Conservation (phyloP, 2,113 vertebrate genomes). For the Protobothrops mucrosquamatus region DNA sequence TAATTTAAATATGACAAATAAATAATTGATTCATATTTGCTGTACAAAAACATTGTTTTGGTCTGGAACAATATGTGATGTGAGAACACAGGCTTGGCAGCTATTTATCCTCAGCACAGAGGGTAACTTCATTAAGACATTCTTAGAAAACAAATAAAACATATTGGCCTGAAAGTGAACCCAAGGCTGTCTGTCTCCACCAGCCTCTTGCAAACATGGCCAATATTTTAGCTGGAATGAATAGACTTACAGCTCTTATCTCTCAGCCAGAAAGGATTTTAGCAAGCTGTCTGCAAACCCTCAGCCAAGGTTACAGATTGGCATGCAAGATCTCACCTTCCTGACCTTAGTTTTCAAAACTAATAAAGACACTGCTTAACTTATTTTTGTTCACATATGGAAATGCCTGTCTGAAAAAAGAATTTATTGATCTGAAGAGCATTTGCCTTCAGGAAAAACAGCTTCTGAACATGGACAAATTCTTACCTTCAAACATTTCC, state of each 20-base stretch:
- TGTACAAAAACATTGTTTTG: not conserved
- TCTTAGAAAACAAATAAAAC: conserved; percentile 1
- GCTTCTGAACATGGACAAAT: not conserved
- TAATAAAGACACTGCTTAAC: not conserved
- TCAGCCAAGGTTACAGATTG: conserved; percentile 33
- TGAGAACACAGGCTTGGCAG: not conserved
- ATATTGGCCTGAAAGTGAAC: not conserved
- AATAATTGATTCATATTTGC: not conserved
- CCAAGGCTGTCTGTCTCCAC: not conserved
- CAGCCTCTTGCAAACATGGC: conserved; percentile 19
- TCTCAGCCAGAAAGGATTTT: not conserved
- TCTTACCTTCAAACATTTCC: not conserved
- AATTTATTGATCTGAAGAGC: not conserved
- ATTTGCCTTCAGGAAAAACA: not conserved
- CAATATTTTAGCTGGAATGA: conserved; percentile 20
- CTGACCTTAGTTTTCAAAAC: not conserved
- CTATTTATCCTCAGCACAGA: not conserved
- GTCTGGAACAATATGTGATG: not conserved
- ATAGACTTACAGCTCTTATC: not conserved
- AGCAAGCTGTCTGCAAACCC: not conserved
- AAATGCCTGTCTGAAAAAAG: not conserved
- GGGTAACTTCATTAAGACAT: not conserved
- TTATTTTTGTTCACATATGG: not conserved
- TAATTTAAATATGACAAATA: not conserved
- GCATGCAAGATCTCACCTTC: conserved; percentile 5